phyloP scores from a whole-genome alignment of 2,113 vertebrate species.

The Triplophysa siluroides region DNA sequence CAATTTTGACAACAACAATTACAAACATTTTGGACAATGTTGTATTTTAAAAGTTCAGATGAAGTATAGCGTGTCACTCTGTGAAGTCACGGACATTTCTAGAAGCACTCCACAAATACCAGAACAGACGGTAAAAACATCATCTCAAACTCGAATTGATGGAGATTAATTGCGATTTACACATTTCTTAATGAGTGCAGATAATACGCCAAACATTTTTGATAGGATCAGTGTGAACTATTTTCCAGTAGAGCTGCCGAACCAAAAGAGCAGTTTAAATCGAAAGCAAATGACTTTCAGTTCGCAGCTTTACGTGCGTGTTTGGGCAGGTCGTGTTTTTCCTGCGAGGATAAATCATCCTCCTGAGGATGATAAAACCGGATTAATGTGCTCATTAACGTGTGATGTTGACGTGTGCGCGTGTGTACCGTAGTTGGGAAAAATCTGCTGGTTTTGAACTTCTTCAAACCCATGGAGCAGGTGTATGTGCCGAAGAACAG shows the following conservation, averaged over 20 bases:
- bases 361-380: not conserved
- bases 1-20: too few relatives aligned
- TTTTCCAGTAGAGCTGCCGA: conserved; percentile 40
- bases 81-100: too few relatives aligned
- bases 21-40: too few relatives aligned
- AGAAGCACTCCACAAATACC: not conserved
- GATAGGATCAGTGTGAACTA: conserved; percentile 29
- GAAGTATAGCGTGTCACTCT: too few relatives aligned
- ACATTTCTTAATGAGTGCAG: conserved; percentile 31
- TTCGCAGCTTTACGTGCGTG: not conserved
- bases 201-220: conserved; percentile 27
- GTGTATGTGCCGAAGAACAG: conserved; percentile 95
- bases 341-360: conserved; percentile 3
- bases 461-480: conserved; percentile 94
- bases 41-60: too few relatives aligned
- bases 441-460: conserved; percentile 96
- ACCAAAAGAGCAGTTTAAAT: not conserved
- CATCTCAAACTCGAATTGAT: conserved; percentile 36
- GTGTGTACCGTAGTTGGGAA: conserved; percentile 88
- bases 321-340: not conserved
- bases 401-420: conserved; percentile 35
- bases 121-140: conserved; percentile 4
- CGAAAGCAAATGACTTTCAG: conserved; percentile 26
- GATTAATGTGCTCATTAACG: not conserved
- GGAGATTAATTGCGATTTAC: conserved; percentile 24